Conservation (phyloP, 2,797 vertebrate genomes). For the Hybognathus amarus region DNA sequence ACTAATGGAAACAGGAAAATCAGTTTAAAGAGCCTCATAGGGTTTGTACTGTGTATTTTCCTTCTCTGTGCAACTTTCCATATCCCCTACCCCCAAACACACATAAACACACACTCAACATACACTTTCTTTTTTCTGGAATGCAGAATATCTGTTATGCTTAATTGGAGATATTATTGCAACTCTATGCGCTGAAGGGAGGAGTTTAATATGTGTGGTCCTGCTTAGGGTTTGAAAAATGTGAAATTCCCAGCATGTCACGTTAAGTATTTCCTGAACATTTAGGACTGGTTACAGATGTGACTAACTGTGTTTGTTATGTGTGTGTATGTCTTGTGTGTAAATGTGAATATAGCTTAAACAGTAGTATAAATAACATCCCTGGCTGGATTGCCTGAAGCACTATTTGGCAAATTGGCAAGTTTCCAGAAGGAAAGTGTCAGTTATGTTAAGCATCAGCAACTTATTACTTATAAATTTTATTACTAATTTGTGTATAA, state of each 20-base stretch:
- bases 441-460: not conserved
- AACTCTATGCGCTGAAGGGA: slow-evolving; percentile 42
- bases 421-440: not conserved
- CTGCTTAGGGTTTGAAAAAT: slow-evolving; percentile 51
- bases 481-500: not conserved
- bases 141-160: slow-evolving; percentile 45
- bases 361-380: not conserved
- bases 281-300: slow-evolving; percentile 29
- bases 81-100: not conserved
- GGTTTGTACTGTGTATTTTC: slow-evolving; percentile 21
- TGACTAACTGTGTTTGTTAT: slow-evolving; percentile 8
- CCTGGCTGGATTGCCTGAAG: not conserved
- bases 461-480: not conserved
- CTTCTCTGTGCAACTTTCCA: not conserved
- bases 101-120: not conserved
- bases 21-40: not conserved
- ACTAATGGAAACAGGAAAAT: slow-evolving; percentile 33
- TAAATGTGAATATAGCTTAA: not conserved
- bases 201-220: slow-evolving; percentile 24
- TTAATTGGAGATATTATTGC: slow-evolving; percentile 17
- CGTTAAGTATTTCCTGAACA: slow-evolving; percentile 48
- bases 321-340: not conserved
- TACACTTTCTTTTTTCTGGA: slow-evolving; percentile 28
- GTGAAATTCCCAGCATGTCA: slow-evolving; percentile 52
- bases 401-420: not conserved